Percentiles rank a stretch among this genome's conserved stretches.
Evolutionary conservation across 2,888 invertebrate species (phyloP).

Genomic region (Leistus spinibarbis): DNA sequence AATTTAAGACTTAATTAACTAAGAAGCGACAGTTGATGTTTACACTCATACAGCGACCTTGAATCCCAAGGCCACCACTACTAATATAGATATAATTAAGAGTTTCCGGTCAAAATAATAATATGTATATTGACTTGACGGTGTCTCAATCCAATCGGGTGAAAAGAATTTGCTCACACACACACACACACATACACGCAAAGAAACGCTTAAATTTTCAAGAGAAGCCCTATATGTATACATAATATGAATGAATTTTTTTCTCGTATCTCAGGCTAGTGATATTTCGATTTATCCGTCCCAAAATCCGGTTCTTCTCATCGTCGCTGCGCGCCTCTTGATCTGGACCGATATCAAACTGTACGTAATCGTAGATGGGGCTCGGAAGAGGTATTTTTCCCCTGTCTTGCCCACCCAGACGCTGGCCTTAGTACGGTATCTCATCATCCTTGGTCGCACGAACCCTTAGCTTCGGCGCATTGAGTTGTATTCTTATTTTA

Average conservation of each 20-base stretch:
- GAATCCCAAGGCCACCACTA: conserved; percentile 16
- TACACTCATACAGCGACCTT: conserved; percentile 21
- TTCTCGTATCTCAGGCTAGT: neutral
- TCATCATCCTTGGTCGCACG: neutral
- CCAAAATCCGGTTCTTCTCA: neutral
- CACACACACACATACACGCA: neutral
- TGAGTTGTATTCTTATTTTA: too few relatives aligned
- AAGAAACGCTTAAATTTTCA: too few relatives aligned
- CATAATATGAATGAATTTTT: neutral
- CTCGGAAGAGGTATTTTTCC: conserved; percentile 18
- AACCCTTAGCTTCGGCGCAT: neutral
- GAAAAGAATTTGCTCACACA: neutral
- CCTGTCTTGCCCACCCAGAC: conserved; percentile 27
- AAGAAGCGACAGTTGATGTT: neutral
- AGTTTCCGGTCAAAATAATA: conserved; percentile 9
- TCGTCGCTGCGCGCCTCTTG: neutral
- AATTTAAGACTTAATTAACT: neutral
- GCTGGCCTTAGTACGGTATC: conserved; percentile 18
- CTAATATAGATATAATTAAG: conserved; percentile 17
- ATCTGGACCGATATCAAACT: conserved; percentile 27
- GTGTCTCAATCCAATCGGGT: neutral
- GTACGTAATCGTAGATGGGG: conserved; percentile 26
- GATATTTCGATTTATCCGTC: neutral
- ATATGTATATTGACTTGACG: neutral
- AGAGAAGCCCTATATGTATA: neutral